These are phyloP conservation scores for Chroicocephalus ridibundus DNA, from an alignment of 2,113 vertebrate genomes.

Conservation along the genomic window DNA sequence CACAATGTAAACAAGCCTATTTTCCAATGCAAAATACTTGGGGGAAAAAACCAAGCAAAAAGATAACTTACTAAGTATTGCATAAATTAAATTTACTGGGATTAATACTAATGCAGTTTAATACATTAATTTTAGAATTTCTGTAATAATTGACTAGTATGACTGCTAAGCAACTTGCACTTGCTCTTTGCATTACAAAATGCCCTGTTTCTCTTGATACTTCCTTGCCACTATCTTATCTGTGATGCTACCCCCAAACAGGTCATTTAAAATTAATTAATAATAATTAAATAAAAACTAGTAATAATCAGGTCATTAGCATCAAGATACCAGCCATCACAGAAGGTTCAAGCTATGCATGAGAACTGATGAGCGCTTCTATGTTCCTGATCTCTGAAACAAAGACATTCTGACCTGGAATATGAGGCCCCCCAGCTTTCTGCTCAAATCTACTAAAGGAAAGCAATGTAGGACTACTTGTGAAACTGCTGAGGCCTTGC, in stretches of 20 bases:
- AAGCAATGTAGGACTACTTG: not conserved
- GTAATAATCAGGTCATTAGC: not conserved
- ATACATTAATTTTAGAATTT: not conserved
- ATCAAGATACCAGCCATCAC: not conserved
- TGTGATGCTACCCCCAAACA: not conserved
- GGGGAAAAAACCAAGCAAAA: no score
- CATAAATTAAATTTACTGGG: not conserved
- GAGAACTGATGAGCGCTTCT: not conserved
- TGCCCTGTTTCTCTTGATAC: not conserved
- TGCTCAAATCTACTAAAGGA: not conserved
- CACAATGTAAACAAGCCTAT: not conserved
- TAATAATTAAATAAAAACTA: not conserved
- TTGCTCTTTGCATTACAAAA: not conserved
- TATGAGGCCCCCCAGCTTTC: not conserved
- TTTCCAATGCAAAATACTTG: not conserved
- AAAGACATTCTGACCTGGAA: not conserved
- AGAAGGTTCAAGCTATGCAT: not conserved
- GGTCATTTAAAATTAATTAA: not conserved
- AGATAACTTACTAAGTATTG: not conserved
- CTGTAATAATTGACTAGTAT: not conserved
- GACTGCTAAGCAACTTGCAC: not conserved
- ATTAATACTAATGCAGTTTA: not conserved
- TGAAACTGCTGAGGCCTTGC: not conserved
- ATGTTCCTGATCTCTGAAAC: not conserved
- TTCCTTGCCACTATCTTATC: not conserved